Conservation (phyloP, 2,113 vertebrate genomes). For the Lampris incognitus region DNA sequence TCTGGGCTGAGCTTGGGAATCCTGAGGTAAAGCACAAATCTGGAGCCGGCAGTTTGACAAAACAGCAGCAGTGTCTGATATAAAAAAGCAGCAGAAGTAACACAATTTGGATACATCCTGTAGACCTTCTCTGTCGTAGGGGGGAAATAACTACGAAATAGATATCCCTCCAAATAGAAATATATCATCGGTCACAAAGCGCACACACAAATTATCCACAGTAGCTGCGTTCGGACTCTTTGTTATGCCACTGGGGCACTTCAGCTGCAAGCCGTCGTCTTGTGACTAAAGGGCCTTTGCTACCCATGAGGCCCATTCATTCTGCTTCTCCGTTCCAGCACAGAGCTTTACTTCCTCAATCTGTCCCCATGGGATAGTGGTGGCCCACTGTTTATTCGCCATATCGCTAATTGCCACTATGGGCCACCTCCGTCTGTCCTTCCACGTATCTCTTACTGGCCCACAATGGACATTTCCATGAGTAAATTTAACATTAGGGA, state of each 20-base stretch:
- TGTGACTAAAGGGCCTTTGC: slow-evolving; percentile 35
- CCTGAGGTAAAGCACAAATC: slow-evolving; percentile 39
- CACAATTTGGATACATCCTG: no score
- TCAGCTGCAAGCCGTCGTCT: slow-evolving; percentile 26
- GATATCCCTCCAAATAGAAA: not conserved
- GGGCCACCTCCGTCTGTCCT: slow-evolving; percentile 63
- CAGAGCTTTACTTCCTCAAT: slow-evolving; percentile 42
- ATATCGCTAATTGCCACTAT: slow-evolving; percentile 75
- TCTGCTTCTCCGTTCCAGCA: slow-evolving; percentile 24
- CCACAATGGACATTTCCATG: slow-evolving; percentile 71
- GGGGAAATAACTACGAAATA: slow-evolving; percentile 8
- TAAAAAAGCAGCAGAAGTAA: no score
- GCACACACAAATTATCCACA: slow-evolving; percentile 11
- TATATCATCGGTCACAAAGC: not conserved
- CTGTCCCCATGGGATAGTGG: slow-evolving; percentile 55
- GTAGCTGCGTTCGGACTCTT: not conserved
- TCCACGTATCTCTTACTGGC: slow-evolving; percentile 57
- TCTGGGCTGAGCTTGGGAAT: slow-evolving; percentile 32
- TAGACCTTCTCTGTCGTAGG: not conserved
- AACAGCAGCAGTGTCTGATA: not conserved
- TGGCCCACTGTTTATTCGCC: slow-evolving; percentile 61
- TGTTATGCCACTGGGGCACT: slow-evolving; percentile 9
- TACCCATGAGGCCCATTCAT: slow-evolving; percentile 34
- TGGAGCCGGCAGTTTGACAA: slow-evolving; percentile 36
- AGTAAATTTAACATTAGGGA: slow-evolving; percentile 82